A percentile compares a stretch with the other conserved stretches of the same genome.
phyloP scores from a whole-genome alignment of 92 coral and sea anemone genomes.

The Metridium senile region DNA sequence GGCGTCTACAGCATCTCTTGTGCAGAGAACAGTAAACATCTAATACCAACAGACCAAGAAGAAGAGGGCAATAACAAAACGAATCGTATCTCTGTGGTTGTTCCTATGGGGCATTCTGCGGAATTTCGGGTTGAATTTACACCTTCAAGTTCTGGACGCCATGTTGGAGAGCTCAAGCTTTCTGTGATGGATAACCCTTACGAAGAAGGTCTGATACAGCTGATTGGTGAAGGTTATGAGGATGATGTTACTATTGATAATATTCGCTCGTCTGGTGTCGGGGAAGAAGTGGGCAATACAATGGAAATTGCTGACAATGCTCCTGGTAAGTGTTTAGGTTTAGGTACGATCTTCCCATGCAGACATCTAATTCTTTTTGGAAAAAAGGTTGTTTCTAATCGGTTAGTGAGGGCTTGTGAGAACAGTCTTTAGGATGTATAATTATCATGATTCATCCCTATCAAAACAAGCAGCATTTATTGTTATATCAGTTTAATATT shows the following conservation, averaged over 20 bases:
- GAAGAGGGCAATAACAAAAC: constrained; percentile 48
- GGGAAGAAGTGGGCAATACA: constrained; percentile 27
- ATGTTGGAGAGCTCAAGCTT: constrained; percentile 78
- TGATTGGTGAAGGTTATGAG: constrained; percentile 95
- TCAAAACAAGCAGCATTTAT: too few relatives aligned
- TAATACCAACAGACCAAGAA: constrained; percentile 61
- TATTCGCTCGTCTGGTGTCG: constrained; percentile 54
- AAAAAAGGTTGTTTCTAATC: too few relatives aligned
- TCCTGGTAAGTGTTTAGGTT: constrained; percentile 42
- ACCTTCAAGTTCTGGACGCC: constrained; percentile 69
- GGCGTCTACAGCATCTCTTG: constrained; percentile 68
- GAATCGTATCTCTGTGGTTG: constrained; percentile 66
- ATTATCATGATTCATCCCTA: too few relatives aligned
- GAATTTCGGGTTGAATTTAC: constrained; percentile 93
- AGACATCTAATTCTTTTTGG: too few relatives aligned
- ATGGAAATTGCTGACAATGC: constrained; percentile 61
- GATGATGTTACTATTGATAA: constrained; percentile 98
- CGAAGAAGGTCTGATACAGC: constrained; percentile 78
- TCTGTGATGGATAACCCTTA: constrained; percentile 95
- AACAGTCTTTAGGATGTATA: too few relatives aligned
- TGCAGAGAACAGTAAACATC: constrained; percentile 63
- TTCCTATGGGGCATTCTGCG: constrained; percentile 83
- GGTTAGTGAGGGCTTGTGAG: too few relatives aligned
- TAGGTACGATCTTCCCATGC: too few relatives aligned
- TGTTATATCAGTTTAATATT: too few relatives aligned